Evolutionary conservation across 2,797 vertebrate genomes (phyloP).

Genomic region (Arvicola amphibius): DNA sequence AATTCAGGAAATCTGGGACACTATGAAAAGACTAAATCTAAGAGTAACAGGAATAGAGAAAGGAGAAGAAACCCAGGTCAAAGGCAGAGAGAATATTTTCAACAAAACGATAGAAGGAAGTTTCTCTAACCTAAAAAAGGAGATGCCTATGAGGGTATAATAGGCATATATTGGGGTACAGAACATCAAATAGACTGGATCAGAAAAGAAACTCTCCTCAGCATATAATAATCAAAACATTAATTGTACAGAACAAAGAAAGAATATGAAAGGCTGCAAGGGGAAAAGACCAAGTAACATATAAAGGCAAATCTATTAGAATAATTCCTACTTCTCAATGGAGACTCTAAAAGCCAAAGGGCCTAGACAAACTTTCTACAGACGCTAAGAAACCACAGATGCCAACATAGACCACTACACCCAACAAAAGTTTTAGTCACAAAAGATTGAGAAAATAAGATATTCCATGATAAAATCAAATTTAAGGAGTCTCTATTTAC

Average conservation of each 20-base stretch:
- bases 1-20: neutral
- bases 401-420: neutral
- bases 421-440: neutral
- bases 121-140: neutral
- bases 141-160: neutral
- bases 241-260: neutral
- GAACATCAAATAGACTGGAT: neutral
- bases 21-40: neutral
- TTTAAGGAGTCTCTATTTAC: neutral
- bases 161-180: neutral
- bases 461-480: neutral
- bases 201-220: neutral
- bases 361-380: neutral
- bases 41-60: neutral
- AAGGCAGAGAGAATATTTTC: neutral
- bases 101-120: neutral
- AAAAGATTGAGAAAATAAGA: neutral
- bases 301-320: neutral
- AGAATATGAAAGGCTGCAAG: neutral
- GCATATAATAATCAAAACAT: neutral
- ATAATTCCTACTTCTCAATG: neutral
- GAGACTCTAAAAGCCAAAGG: neutral
- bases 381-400: neutral
- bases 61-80: neutral
- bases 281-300: too few species aligned